Percentiles rank a stretch among this genome's conserved stretches.
Conservation (phyloP, 2,113 vertebrate genomes). For the Odocoileus virginianus region DNA sequence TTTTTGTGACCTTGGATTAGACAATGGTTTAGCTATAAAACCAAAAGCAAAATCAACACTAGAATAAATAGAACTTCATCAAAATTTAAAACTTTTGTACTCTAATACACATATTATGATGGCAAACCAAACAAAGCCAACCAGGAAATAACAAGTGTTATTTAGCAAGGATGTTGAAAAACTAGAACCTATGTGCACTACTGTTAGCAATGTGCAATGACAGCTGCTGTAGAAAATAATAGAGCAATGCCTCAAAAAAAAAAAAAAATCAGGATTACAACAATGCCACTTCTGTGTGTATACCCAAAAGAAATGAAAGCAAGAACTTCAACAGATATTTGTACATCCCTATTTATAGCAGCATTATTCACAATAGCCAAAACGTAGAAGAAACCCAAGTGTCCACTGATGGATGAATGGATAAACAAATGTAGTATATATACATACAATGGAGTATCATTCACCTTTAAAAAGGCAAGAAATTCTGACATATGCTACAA, state of each 20-base stretch:
- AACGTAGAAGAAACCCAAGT: neutral
- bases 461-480: neutral
- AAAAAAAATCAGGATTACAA: neutral
- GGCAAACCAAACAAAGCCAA: neutral
- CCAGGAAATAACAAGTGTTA: neutral
- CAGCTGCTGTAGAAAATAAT: neutral
- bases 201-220: neutral
- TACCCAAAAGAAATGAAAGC: neutral
- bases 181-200: neutral
- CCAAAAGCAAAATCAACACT: neutral
- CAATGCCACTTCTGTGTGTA: neutral
- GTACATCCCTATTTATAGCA: neutral
- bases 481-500: neutral
- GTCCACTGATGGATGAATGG: neutral
- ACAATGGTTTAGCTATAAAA: neutral
- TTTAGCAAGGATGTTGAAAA: neutral
- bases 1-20: neutral
- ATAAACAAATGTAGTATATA: neutral
- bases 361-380: neutral
- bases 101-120: neutral
- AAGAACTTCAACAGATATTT: neutral
- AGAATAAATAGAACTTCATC: neutral
- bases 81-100: constrained; percentile 34
- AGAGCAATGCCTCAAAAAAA: neutral
- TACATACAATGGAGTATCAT: neutral